Evolutionary conservation across 2,797 vertebrate genomes (phyloP), one percentile per base, ranked within the genome.

Genomic region (Meda fulgida): DNA sequence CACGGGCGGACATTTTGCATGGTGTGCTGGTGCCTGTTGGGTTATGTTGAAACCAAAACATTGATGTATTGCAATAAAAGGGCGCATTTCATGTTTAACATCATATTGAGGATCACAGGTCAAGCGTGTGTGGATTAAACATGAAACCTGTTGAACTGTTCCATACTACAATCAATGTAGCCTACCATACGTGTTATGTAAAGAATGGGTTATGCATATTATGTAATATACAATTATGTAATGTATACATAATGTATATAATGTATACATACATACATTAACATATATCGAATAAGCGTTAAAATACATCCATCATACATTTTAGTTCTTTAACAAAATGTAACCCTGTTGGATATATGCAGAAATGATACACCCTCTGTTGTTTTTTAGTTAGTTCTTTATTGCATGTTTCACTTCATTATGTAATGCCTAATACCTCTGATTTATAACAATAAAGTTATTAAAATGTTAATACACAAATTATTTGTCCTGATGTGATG

Each of bases 1-100:
- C 71, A 86, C 55, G 11, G 43, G 75, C 75, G 76, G 86, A 86
- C 86, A 85, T 86, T 86, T 86, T 89, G 79, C 76, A 48, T 79
- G 36, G 34, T 36, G 53, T 48, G 26, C 40, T 46, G 34, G 40
- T 51, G 29, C 16, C 76, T 46, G 34, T 55, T 72, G 38, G 82
- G 34, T 58, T 11, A 29, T 69, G 9, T 55, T 38, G 7, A 31
- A n/a, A n/a, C 65, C 9, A 38, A 5, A 26, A 5, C 66, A 23
- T 51, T 14, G 34, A 34, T 36, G 34, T 10, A n/a, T 78, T 55
- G 46, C 19, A 31, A 1, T n/a, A 77, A 8, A 31, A 16, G 13
- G 16, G 9, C n/a, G 5, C 43, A 8, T 36, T 76, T 29, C 3
- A 2, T 69, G 19, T 69, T 53, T 43, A 13, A n/a, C 46, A 29